phyloP scores from a whole-genome alignment of 2,797 vertebrate genomes.

The Morus bassanus region DNA sequence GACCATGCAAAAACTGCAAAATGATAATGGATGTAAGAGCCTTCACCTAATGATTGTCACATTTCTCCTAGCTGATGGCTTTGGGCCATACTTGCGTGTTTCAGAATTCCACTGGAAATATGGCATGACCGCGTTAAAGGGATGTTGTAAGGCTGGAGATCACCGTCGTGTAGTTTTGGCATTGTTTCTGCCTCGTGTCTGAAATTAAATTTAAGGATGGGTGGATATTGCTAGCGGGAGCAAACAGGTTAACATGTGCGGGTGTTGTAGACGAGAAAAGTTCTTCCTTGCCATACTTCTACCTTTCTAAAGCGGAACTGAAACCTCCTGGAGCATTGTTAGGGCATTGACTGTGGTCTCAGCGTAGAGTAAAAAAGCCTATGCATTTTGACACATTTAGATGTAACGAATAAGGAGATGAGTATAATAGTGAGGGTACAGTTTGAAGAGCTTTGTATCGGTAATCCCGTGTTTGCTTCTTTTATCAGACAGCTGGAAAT shows the following conservation, averaged over 20 bases:
- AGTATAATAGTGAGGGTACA: too few relatives aligned
- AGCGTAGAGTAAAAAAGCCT: rapidly evolving
- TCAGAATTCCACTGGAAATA: neutral
- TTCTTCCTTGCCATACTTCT: neutral
- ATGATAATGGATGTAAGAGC: slow-evolving; percentile 97
- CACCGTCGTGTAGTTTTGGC: rapidly evolving
- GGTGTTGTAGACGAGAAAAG: neutral
- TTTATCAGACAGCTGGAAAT: slow-evolving; percentile 90
- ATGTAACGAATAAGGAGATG: neutral
- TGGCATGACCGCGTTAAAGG: rapidly evolving
- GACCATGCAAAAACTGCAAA: slow-evolving; percentile 99
- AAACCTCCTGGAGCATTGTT: rapidly evolving
- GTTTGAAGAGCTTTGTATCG: neutral
- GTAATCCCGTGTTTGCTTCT: neutral
- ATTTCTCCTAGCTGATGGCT: rapidly evolving
- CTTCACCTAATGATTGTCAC: neutral
- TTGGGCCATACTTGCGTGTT: rapidly evolving
- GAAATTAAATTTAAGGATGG: neutral
- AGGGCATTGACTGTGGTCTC: rapidly evolving
- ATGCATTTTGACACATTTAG: rapidly evolving
- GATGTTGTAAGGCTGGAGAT: neutral
- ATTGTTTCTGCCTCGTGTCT: neutral
- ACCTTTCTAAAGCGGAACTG: neutral
- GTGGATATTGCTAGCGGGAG: neutral
- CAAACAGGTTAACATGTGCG: rapidly evolving